Percentiles rank a stretch among this genome's conserved stretches.
phyloP scores from a whole-genome alignment of 2,888 invertebrate species.

The Drosophila rubida region DNA sequence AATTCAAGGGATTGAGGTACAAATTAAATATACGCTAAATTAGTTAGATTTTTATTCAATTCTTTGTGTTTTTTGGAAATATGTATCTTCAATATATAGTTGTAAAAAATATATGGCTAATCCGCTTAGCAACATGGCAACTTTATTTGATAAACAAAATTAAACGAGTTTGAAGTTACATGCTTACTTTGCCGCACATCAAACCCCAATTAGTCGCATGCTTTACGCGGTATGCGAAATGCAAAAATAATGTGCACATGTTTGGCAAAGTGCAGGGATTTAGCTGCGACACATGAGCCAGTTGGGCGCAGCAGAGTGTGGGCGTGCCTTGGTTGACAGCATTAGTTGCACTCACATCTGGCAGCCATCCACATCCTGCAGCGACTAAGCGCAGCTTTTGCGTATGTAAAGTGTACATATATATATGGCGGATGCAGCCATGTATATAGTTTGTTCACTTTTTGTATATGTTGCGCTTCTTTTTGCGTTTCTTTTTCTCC shows the following conservation, averaged over 20 bases:
- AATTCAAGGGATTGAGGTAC: no score
- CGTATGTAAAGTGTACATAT: slow-evolving; percentile 1
- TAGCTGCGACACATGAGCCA: slow-evolving; percentile 51
- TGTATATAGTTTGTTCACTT: slow-evolving; percentile 63
- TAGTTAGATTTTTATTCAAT: no score
- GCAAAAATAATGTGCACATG: slow-evolving; percentile 48
- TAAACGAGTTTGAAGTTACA: no score
- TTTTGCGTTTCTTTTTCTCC: slow-evolving; percentile 16
- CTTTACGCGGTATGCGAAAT: slow-evolving; percentile 32
- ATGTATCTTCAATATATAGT: no score
- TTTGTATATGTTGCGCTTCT: slow-evolving; percentile 14
- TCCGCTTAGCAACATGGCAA: no score
- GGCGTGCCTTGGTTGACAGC: slow-evolving; percentile 28
- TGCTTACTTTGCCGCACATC: neutral
- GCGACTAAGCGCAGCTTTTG: slow-evolving; percentile 11
- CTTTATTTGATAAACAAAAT: no score
- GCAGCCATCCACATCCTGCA: neutral
- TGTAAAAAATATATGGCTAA: no score
- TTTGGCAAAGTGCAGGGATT: slow-evolving; percentile 60
- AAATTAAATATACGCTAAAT: no score
- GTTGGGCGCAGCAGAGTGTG: slow-evolving; percentile 13
- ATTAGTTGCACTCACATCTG: slow-evolving; percentile 26
- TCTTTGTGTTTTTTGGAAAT: no score
- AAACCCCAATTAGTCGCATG: neutral
- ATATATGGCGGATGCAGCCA: neutral